A percentile compares a stretch with the other conserved stretches of the same genome.
Evolutionary conservation across 1,140 invertebrate species (phyloP).

Genomic region (Grapholita molesta): DNA sequence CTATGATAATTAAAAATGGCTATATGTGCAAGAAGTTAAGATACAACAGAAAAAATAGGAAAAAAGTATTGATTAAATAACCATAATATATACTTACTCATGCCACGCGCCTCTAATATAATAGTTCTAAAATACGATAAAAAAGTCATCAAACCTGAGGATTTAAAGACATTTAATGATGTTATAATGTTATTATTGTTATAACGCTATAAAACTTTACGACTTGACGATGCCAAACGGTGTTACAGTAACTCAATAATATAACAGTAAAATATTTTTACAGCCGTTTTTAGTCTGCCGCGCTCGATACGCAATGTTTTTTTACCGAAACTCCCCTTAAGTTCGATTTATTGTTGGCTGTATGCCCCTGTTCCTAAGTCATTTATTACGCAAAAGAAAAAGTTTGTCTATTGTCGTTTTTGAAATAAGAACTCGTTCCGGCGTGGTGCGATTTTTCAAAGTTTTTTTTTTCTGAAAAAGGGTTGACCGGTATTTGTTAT

Average conservation of each 20-base stretch:
- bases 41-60: too few relatives aligned
- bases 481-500: slow-evolving; percentile 20
- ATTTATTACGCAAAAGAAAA: slow-evolving; percentile 51
- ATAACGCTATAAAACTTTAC: neutral
- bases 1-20: too few relatives aligned
- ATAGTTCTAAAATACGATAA: neutral
- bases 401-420: slow-evolving; percentile 37
- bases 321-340: slow-evolving; percentile 40
- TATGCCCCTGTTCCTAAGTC: slow-evolving; percentile 40
- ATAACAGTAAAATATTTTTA: slow-evolving; percentile 52
- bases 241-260: slow-evolving; percentile 40
- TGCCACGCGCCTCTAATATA: neutral
- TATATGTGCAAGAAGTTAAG: too few relatives aligned
- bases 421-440: slow-evolving; percentile 31
- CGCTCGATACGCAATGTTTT: slow-evolving; percentile 22
- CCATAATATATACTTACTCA: neutral
- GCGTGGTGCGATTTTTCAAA: slow-evolving; percentile 19
- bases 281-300: slow-evolving; percentile 27
- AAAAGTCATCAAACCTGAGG: neutral
- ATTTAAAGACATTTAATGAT: neutral
- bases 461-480: slow-evolving; percentile 33
- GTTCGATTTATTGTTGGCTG: slow-evolving; percentile 49
- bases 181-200: slow-evolving; percentile 8
- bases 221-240: neutral
- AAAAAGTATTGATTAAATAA: neutral